These are phyloP conservation scores for Crocallis elinguaria DNA, from an alignment of 2,888 invertebrate genomes.

Conservation along the genomic window DNA sequence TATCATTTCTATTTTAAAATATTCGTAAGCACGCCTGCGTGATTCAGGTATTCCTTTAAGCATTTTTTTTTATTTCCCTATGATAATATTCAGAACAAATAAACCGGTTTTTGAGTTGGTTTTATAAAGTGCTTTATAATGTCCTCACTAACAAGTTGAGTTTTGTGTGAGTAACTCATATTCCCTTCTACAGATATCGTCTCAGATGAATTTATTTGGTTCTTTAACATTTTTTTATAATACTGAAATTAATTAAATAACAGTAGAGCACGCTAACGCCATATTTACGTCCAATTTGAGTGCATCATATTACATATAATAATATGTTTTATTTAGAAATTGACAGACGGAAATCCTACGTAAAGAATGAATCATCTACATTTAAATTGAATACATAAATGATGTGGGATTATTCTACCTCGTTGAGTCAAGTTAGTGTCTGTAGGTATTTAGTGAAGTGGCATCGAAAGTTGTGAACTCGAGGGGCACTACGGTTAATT, in stretches of 20 bases:
- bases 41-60: slow-evolving; percentile 7
- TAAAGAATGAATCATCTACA: slow-evolving; percentile 47
- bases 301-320: background rate
- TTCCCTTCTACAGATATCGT: background rate
- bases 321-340: slow-evolving; percentile 21
- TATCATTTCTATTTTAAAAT: slow-evolving; percentile 51
- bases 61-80: slow-evolving; percentile 21
- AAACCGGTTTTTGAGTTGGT: slow-evolving; percentile 36
- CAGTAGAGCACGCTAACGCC: background rate
- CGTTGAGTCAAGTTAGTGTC: slow-evolving; percentile 48
- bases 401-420: slow-evolving; percentile 27
- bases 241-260: too few relatives aligned
- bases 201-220: background rate
- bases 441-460: slow-evolving; percentile 23
- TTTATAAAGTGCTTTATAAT: slow-evolving; percentile 37
- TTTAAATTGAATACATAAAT: slow-evolving; percentile 37
- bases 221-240: too few relatives aligned
- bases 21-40: slow-evolving; percentile 20
- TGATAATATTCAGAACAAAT: slow-evolving; percentile 62
- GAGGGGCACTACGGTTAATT: slow-evolving; percentile 31
- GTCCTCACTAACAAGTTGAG: slow-evolving; percentile 51
- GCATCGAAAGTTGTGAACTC: slow-evolving; percentile 38
- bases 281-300: too few relatives aligned
- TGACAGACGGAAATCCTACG: slow-evolving; percentile 44
- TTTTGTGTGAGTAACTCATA: slow-evolving; percentile 44